These are phyloP conservation scores for Zoanthus solanderi DNA, from an alignment of 92 coral and sea anemone species.

Conservation along the genomic window DNA sequence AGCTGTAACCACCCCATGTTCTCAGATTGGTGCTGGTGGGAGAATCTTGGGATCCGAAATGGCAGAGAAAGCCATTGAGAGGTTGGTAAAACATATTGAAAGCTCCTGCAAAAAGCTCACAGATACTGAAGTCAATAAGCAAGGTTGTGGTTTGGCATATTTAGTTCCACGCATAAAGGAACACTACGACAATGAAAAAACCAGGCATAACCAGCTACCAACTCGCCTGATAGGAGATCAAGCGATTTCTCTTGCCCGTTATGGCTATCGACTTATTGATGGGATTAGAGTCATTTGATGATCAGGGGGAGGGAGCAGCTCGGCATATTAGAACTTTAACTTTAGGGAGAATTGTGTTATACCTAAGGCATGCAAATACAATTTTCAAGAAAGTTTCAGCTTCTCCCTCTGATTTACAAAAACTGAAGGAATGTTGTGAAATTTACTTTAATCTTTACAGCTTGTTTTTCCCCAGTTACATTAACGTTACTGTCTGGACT, in stretches of 20 bases:
- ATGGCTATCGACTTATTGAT: slow-evolving; percentile 67
- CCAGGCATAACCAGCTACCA: slow-evolving; percentile 63
- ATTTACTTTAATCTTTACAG: slow-evolving; percentile 56
- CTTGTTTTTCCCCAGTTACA: slow-evolving; percentile 51
- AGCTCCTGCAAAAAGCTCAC: slow-evolving; percentile 40
- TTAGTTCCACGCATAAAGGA: slow-evolving; percentile 60
- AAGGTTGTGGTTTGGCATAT: slow-evolving; percentile 67
- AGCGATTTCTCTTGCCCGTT: slow-evolving; percentile 65
- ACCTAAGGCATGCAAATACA: slow-evolving; percentile 60
- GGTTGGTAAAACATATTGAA: slow-evolving; percentile 47
- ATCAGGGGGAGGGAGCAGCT: slow-evolving; percentile 53
- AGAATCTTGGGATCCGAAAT: slow-evolving; percentile 34
- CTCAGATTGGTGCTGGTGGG: slow-evolving; percentile 48
- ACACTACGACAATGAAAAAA: slow-evolving; percentile 60
- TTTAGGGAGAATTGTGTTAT: slow-evolving; percentile 62
- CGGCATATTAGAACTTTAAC: slow-evolving; percentile 62
- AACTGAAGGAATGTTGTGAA: slow-evolving; percentile 59
- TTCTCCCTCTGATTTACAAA: slow-evolving; percentile 42
- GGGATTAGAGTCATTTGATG: slow-evolving; percentile 36
- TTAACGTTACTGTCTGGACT: slow-evolving; percentile 68
- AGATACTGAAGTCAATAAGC: slow-evolving; percentile 12
- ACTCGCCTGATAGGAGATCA: slow-evolving; percentile 65
- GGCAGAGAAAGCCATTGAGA: slow-evolving; percentile 21
- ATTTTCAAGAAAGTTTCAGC: slow-evolving; percentile 2
- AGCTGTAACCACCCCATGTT: background rate